Percentiles rank a stretch among this genome's conserved stretches.
Evolutionary conservation across 2,888 invertebrate genomes (phyloP).

Genomic region (Neuroscelio doddi): DNA sequence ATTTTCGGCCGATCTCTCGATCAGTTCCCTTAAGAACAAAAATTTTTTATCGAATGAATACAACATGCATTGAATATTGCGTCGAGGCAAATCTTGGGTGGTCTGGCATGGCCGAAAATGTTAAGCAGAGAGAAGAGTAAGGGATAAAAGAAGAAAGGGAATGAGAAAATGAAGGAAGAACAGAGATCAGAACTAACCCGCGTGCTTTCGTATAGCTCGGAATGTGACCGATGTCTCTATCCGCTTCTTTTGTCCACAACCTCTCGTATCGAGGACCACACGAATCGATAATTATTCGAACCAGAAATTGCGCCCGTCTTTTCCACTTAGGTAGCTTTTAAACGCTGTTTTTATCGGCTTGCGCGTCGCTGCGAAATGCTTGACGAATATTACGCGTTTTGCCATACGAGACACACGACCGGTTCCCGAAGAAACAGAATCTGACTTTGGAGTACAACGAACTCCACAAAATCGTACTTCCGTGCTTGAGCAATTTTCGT

Average conservation of each 20-base stretch:
- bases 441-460: constrained; percentile 30
- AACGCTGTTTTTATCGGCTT: constrained; percentile 61
- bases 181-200: constrained; percentile 52
- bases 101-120: constrained; percentile 63
- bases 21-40: constrained; percentile 7
- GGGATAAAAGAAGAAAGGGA: constrained; percentile 46
- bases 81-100: constrained; percentile 59
- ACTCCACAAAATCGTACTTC: constrained; percentile 1
- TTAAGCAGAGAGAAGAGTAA: constrained; percentile 61
- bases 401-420: constrained; percentile 41
- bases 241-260: constrained; percentile 66
- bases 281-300: constrained; percentile 70
- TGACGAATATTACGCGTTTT: constrained; percentile 42
- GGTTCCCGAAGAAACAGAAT: constrained; percentile 40
- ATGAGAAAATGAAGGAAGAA: constrained; percentile 48
- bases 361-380: constrained; percentile 39
- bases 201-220: constrained; percentile 64
- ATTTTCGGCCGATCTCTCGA: constrained; percentile 20
- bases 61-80: constrained; percentile 55
- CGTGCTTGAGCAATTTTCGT: not conserved
- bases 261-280: constrained; percentile 66
- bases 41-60: constrained; percentile 33
- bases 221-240: constrained; percentile 72
- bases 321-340: constrained; percentile 63
- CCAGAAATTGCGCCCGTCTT: constrained; percentile 68